Evolutionary conservation across 1,140 invertebrate genomes (phyloP).

Genomic region (Camponotus vicinus): DNA sequence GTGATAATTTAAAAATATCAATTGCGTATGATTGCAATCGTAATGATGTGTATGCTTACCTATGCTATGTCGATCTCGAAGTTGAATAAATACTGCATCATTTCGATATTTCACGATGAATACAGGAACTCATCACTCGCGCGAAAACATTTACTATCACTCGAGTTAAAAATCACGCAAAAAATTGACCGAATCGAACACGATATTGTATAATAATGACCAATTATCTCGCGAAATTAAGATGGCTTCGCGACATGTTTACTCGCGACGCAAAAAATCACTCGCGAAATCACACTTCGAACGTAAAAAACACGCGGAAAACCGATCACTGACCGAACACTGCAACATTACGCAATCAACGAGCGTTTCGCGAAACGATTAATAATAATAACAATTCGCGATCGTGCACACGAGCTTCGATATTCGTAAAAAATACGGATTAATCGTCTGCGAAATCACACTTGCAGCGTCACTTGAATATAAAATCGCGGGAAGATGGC

Average conservation of each 20-base stretch:
- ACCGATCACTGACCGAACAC: neutral
- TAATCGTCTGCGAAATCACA: neutral
- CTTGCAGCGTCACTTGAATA: neutral
- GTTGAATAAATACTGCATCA: neutral
- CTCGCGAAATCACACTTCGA: neutral
- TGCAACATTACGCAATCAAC: neutral
- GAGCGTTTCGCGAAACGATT: neutral
- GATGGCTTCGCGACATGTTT: no score
- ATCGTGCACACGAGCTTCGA: neutral
- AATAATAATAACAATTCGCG: no score
- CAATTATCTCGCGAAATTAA: no score
- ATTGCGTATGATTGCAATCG: neutral
- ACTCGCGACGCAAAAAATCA: neutral
- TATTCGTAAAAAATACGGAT: neutral
- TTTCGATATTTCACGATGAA: no score
- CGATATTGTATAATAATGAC: no score
- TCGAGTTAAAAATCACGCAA: no score
- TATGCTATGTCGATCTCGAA: no score
- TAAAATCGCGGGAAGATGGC: no score
- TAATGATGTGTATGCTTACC: neutral
- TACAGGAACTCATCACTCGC: no score
- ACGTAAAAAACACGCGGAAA: neutral
- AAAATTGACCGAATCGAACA: neutral
- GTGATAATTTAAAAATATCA: neutral
- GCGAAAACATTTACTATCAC: no score